Conservation (phyloP, 2,888 invertebrate genomes). For the Neoascia interrupta region DNA sequence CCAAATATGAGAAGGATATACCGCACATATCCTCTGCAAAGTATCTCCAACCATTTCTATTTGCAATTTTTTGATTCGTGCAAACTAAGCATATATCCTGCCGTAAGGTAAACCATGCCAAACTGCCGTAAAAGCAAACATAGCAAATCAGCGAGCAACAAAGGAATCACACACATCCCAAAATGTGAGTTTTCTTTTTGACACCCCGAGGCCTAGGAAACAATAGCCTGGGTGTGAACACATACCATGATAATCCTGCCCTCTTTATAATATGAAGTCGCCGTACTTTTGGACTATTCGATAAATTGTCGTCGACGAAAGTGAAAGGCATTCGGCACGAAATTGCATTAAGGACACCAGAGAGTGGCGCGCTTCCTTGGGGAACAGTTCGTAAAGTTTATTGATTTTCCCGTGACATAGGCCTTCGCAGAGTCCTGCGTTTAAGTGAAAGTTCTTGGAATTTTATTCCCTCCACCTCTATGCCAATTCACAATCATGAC, state of each 20-base stretch:
- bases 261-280: conserved; percentile 14
- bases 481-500: too few relatives aligned
- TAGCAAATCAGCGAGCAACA: conserved; percentile 55
- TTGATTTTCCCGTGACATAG: conserved; percentile 45
- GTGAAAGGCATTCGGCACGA: conserved; percentile 25
- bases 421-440: conserved; percentile 13
- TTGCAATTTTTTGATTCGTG: conserved; percentile 62
- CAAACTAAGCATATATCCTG: conserved; percentile 32
- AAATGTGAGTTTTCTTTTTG: conserved; percentile 12
- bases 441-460: conserved; percentile 54
- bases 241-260: conserved; percentile 4
- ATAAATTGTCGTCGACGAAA: conserved; percentile 44
- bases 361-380: conserved; percentile 1
- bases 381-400: conserved; percentile 28
- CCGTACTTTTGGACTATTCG: conserved; percentile 16
- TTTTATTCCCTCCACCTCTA: neutral
- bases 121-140: conserved; percentile 46
- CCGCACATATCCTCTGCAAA: neutral
- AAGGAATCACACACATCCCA: conserved; percentile 34
- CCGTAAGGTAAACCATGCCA: conserved; percentile 25
- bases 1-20: neutral
- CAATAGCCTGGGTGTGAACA: neutral
- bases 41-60: neutral
- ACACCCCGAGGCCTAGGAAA: conserved; percentile 17
- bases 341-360: conserved; percentile 40